phyloP scores from a whole-genome alignment of 2,888 invertebrate species.

The Pachliopta kotzebuea region DNA sequence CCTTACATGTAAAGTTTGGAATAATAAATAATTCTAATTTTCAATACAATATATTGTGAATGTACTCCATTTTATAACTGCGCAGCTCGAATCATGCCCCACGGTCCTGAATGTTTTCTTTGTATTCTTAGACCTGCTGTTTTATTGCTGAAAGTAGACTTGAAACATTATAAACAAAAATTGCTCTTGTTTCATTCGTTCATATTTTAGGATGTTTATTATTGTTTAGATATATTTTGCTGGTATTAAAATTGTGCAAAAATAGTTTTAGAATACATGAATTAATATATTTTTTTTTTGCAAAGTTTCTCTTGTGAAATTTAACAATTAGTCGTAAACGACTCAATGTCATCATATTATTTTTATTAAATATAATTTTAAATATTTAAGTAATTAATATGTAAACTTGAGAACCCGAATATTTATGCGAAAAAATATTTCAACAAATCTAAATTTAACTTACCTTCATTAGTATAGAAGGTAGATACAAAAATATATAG shows the following conservation, averaged over 20 bases:
- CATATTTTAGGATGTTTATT: background rate
- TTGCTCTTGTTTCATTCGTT: background rate
- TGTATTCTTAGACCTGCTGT: slow-evolving; percentile 26
- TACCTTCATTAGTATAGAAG: background rate
- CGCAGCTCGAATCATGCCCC: slow-evolving; percentile 59
- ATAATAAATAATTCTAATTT: background rate
- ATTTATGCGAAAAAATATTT: background rate
- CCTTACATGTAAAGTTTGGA: no score
- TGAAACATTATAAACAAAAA: slow-evolving; percentile 44
- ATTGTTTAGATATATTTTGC: slow-evolving; percentile 1
- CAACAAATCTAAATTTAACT: background rate
- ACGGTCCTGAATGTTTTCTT: slow-evolving; percentile 45
- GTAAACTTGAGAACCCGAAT: background rate
- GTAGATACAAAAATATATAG: no score
- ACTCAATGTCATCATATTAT: background rate
- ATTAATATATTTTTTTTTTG: background rate
- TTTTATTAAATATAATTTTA: background rate
- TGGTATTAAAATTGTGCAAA: background rate
- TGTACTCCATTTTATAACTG: slow-evolving; percentile 55
- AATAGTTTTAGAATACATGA: background rate
- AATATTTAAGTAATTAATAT: background rate
- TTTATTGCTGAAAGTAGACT: slow-evolving; percentile 54
- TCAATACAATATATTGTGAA: slow-evolving; percentile 51
- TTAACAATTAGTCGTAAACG: background rate
- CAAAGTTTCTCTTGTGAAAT: background rate